Evolutionary conservation across 1,140 invertebrate species (phyloP).

Genomic region (Trichoplusia ni): DNA sequence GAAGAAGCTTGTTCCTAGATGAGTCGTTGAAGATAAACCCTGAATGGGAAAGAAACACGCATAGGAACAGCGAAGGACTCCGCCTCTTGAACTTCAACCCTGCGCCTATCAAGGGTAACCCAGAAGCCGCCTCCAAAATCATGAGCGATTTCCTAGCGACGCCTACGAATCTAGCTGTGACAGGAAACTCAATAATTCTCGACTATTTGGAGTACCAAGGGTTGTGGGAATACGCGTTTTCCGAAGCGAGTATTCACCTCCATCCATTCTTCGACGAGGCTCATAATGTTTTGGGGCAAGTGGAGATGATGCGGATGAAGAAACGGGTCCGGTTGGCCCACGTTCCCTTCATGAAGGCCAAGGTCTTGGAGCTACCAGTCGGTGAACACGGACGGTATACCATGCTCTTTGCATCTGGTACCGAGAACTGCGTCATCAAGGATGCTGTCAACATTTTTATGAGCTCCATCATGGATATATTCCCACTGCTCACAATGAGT

Average conservation of each 20-base stretch:
- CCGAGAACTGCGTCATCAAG: background rate
- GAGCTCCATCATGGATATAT: slow-evolving; percentile 5
- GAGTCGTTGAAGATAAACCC: slow-evolving; percentile 5
- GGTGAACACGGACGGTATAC: slow-evolving; percentile 24
- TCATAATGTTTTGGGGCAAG: slow-evolving; percentile 4
- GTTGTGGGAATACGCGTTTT: slow-evolving; percentile 24
- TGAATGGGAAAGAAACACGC: no score
- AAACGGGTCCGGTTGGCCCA: slow-evolving; percentile 28
- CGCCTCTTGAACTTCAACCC: background rate
- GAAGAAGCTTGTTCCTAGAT: slow-evolving; percentile 10
- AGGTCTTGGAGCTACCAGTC: slow-evolving; percentile 26
- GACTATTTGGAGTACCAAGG: slow-evolving; percentile 28
- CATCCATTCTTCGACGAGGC: slow-evolving; percentile 33
- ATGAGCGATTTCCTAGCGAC: background rate
- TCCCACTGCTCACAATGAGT: slow-evolving; percentile 9
- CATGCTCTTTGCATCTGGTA: slow-evolving; percentile 5
- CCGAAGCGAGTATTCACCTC: background rate
- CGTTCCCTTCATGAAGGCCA: slow-evolving; percentile 9
- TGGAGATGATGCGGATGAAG: slow-evolving; percentile 31
- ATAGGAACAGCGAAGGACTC: slow-evolving; percentile 2
- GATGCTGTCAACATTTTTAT: background rate
- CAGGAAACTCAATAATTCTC: slow-evolving; percentile 26
- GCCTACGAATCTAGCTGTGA: background rate
- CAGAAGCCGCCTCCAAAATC: background rate
- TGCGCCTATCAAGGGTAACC: slow-evolving; percentile 14